Conservation (phyloP, 2,797 vertebrate species). For the Taenioides sp. region DNA sequence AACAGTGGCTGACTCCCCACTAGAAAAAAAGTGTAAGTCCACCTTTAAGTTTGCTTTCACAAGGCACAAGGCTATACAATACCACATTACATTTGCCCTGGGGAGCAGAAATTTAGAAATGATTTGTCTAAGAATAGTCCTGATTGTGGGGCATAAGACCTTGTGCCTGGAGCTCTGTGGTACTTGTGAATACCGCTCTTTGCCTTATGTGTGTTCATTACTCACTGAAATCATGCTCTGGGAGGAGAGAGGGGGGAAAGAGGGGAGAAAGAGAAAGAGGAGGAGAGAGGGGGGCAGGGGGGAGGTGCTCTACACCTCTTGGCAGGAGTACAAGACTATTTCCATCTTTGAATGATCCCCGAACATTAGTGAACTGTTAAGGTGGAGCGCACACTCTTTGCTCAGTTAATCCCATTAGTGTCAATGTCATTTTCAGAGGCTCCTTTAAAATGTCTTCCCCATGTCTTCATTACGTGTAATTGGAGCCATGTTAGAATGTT, state of each 20-base stretch:
- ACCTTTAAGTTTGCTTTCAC: background rate
- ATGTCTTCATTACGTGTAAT: too few species aligned
- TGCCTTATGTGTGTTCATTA: conserved; percentile 51
- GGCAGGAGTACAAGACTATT: conserved; percentile 40
- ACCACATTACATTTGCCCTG: background rate
- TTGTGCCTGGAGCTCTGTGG: conserved; percentile 38
- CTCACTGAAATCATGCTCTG: conserved; percentile 52
- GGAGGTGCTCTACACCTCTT: conserved; percentile 40
- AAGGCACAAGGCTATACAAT: background rate
- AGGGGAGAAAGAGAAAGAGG: conserved; percentile 10
- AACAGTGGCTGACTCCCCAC: too few species aligned
- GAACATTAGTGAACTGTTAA: conserved; percentile 27
- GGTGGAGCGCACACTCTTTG: background rate
- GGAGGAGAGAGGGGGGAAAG: background rate
- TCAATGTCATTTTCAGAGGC: background rate
- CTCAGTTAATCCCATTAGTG: conserved; percentile 10
- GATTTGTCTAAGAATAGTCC: conserved; percentile 5
- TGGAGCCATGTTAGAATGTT: too few species aligned
- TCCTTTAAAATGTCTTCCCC: background rate
- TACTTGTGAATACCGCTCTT: conserved; percentile 26
- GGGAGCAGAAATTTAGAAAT: background rate
- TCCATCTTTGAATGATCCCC: conserved; percentile 36
- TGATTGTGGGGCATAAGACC: conserved; percentile 22
- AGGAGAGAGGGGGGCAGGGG: conserved; percentile 20
- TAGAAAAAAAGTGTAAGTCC: background rate